Conservation (phyloP, 2,888 invertebrate species). For the Phalera bucephala region DNA sequence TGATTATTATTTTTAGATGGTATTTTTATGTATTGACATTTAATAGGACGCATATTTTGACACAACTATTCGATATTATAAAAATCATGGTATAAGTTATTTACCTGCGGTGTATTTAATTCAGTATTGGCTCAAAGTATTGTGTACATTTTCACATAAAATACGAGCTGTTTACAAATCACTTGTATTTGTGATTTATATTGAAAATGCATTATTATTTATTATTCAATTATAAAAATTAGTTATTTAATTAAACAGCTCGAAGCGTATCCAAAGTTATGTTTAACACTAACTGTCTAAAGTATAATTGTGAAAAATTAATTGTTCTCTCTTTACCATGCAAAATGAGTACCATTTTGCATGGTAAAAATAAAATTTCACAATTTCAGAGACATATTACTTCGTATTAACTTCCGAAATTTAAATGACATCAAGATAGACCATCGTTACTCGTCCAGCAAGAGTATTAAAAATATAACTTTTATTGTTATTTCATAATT, state of each 20-base stretch:
- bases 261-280: slow-evolving; percentile 17
- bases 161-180: slow-evolving; percentile 26
- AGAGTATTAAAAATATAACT: no score
- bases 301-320: slow-evolving; percentile 1
- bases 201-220: slow-evolving; percentile 28
- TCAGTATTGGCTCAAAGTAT: slow-evolving; percentile 79
- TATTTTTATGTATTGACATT: slow-evolving; percentile 32
- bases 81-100: slow-evolving; percentile 22
- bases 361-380: no score
- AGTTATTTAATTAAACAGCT: slow-evolving; percentile 34
- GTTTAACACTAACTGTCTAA: slow-evolving; percentile 22
- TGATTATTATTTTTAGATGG: slow-evolving; percentile 38
- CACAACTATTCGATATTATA: slow-evolving; percentile 13
- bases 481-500: no score
- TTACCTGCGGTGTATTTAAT: slow-evolving; percentile 40
- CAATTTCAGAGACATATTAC: no score
- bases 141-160: slow-evolving; percentile 37
- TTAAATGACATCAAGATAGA: no score
- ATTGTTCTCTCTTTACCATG: no score
- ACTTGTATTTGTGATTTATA: slow-evolving; percentile 17
- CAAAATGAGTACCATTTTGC: no score
- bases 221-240: slow-evolving; percentile 1
- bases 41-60: slow-evolving; percentile 18
- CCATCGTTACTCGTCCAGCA: no score
- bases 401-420: no score